Base-by-base conservation (phyloP, 2,888 invertebrate genomes). In the Schizotus pectinicornis region DNA sequence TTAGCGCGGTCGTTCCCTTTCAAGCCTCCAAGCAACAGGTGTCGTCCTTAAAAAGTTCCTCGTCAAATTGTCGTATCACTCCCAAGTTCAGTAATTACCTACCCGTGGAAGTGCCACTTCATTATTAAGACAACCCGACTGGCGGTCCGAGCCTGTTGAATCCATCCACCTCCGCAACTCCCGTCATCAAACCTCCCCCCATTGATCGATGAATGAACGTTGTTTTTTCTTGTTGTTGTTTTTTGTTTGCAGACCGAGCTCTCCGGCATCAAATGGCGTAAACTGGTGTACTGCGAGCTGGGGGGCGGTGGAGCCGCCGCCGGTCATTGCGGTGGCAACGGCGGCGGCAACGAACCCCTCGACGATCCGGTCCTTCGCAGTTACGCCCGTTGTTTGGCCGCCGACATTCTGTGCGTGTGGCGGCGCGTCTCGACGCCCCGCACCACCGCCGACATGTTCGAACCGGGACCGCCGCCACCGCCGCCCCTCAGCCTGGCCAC, bases 231-330 rank as follows among this genome's bases (percentile, higher is more conserved):
- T 41, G 1, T 13, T 37, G 7, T 3, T 31, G n/a, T 47, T 36
- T 5, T 54, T 61, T 46, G 47, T 22, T 87, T 88, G 8, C 87
- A 98, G 98, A 98, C 98, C 83, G 98, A 99, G 86, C 88, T 98
- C 80, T 94, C 95, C 86, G 98, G 98, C 80, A 98, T 98, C 84
- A 96, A 96, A 93, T 98, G 98, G 98, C 93, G 94, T 86, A 95
- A 94, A 83, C 86, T 92, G 76, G 90, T 91, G 79, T 92, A 92
- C 87, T 90, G 90, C 79, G 92, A 91, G 82, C 81, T 79, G 67
- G 81, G 80, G 59, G 79, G 80, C 63, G 79, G 79, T 64, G 81
- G 80, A 62, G 85, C 67, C 51, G 65, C 56, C 13, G 48, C 79
- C 61, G 79, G 64, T 55, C 59, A 59, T 45, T 59, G 59, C 56